phyloP scores from a whole-genome alignment of 2,888 invertebrate genomes.

The Megaustenia siamemsis region DNA sequence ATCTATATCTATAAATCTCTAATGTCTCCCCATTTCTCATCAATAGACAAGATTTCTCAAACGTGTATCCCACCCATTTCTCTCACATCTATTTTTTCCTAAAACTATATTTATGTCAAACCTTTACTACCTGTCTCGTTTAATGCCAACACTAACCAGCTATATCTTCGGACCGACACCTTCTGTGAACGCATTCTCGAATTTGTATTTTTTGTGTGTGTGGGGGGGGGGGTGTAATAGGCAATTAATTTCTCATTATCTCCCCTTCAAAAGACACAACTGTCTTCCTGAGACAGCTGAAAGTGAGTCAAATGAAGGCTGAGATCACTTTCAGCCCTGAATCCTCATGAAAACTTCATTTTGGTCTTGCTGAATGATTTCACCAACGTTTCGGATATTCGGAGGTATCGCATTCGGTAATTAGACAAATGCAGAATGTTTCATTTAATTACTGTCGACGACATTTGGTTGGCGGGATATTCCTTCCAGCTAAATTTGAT shows the following conservation, averaged over 20 bases:
- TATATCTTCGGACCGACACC: too few relatives aligned
- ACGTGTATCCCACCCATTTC: too few relatives aligned
- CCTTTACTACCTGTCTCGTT: too few relatives aligned
- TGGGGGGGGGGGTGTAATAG: slow-evolving; percentile 6
- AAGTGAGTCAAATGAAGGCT: slow-evolving; percentile 34
- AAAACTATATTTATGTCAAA: too few relatives aligned
- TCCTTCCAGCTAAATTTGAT: slow-evolving; percentile 26
- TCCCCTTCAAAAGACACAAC: neutral
- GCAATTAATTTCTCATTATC: slow-evolving; percentile 31
- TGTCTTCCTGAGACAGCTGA: slow-evolving; percentile 21
- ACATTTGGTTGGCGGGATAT: slow-evolving; percentile 16
- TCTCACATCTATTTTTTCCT: too few relatives aligned
- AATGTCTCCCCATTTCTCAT: too few relatives aligned
- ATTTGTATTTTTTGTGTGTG: slow-evolving; percentile 34
- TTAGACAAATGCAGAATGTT: slow-evolving; percentile 19
- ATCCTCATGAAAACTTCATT: slow-evolving; percentile 18
- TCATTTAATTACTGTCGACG: slow-evolving; percentile 32
- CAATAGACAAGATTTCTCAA: too few relatives aligned
- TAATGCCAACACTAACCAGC: too few relatives aligned
- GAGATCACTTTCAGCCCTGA: neutral
- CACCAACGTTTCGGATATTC: neutral
- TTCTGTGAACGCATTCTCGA: neutral
- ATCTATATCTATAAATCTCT: too few relatives aligned
- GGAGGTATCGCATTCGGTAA: neutral
- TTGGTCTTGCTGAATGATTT: slow-evolving; percentile 2